phyloP scores from a whole-genome alignment of 2,888 invertebrate genomes.

The Bruchidius siliquastri region DNA sequence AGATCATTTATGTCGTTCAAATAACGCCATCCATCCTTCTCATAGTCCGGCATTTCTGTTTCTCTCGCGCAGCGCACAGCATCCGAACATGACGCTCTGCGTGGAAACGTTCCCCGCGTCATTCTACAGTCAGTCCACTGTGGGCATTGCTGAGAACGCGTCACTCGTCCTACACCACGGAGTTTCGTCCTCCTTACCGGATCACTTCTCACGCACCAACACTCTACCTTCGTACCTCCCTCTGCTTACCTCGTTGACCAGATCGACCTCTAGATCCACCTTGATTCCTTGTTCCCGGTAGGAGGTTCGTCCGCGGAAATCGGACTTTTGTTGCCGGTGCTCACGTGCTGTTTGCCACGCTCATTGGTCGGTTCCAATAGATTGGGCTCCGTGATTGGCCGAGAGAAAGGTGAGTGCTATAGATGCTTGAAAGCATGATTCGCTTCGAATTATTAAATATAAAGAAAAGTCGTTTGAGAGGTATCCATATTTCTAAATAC shows the following conservation, averaged over 20 bases:
- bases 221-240: not conserved
- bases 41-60: not conserved
- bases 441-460: not conserved
- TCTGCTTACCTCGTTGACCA: not conserved
- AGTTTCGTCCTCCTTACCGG: not conserved
- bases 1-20: not conserved
- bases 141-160: constrained; percentile 2
- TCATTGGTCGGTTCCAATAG: not conserved
- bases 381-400: not conserved
- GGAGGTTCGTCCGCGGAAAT: not conserved
- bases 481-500: no score
- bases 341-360: not conserved
- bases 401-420: not conserved
- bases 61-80: not conserved
- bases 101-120: not conserved
- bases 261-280: not conserved
- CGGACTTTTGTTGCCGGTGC: not conserved
- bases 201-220: constrained; percentile 1
- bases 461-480: no score
- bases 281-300: not conserved
- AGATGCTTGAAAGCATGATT: not conserved
- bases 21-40: not conserved
- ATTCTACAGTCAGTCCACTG: constrained; percentile 1
- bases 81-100: not conserved
- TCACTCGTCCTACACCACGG: not conserved